Base-by-base conservation (phyloP, 2,797 vertebrate species). In the Carduelis carduelis region DNA sequence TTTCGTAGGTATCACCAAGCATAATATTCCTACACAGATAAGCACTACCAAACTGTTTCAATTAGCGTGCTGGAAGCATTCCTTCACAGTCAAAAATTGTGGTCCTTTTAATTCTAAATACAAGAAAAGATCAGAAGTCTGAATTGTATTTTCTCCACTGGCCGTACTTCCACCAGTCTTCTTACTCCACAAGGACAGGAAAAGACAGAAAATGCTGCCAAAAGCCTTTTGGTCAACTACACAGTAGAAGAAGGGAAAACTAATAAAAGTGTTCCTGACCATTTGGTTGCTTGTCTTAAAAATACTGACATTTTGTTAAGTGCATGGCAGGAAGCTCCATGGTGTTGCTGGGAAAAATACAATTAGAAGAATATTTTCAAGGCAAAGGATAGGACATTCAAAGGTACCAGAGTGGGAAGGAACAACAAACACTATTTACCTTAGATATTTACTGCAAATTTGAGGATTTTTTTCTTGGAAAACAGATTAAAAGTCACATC, bases 181-280 rank as follows among this genome's bases (percentile, higher is more conserved):
- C 79, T 84, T 89, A 17, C 2, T 81, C 4, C 6, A 46, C 1
- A 11, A 83, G 4, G 21, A 43, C 12, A 61, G 12, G 61, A 79
- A 71, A 82, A 72, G 14, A 55, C 5, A 61, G 30, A 63, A 84
- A 87, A 86, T 30, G 8, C 2, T 85, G 13, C 27, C 8, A 53
- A n/a, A 83, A 76, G 13, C 7, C 11, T 85, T 84, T 30, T 60
- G 23, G 6, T 15, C 19, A 50, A 10, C 20, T 24, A 34, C 27
- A 55, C 1, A 12, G 12, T 12, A 37, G 4, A 1, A 13, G 43
- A 34, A 30, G 8, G 6, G 8, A 20, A 28, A 44, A 30, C 4
- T 5, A 34, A 34, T 32, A 23, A 30, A 34, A 17, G 0, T 30
- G 2, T 46, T 80, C 17, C 32, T 34, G 18, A 35, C 2, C 5